These are phyloP conservation scores for Agrotis clavis DNA, from an alignment of 2,888 invertebrate genomes.

Conservation along the genomic window DNA sequence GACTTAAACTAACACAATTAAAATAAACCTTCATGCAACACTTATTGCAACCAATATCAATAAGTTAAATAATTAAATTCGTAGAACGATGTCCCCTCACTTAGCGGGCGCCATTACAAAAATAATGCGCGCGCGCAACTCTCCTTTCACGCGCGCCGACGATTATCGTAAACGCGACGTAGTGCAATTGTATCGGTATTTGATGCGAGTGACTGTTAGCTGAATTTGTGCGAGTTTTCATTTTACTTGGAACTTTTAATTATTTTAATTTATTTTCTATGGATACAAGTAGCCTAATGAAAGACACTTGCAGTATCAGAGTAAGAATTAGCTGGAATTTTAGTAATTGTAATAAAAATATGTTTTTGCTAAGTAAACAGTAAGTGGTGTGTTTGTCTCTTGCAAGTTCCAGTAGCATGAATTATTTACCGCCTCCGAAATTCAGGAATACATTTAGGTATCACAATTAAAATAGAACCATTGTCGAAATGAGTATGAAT, in stretches of 20 bases:
- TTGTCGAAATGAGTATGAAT: no score
- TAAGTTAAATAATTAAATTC: constrained; percentile 67
- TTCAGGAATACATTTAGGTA: no score
- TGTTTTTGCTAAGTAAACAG: no score
- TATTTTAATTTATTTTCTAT: no score
- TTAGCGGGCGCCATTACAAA: constrained; percentile 63
- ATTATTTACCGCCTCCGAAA: no score
- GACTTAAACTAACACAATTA: constrained; percentile 35
- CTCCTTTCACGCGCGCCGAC: constrained; percentile 74
- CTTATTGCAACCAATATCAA: constrained; percentile 58
- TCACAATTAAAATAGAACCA: no score
- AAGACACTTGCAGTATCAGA: no score
- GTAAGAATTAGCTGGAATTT: background rate
- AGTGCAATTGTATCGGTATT: constrained; percentile 72
- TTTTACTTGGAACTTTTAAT: constrained; percentile 24
- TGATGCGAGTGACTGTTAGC: constrained; percentile 70
- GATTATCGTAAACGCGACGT: constrained; percentile 74
- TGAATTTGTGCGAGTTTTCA: constrained; percentile 65
- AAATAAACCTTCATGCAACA: constrained; percentile 44
- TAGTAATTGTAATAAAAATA: background rate
- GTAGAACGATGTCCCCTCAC: constrained; percentile 66
- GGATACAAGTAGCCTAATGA: no score
- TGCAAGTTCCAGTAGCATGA: background rate
- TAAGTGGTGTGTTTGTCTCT: no score
- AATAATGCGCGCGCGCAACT: constrained; percentile 62